A percentile compares a stretch with the other conserved stretches of the same genome.
These are phyloP conservation scores for Poeciliopsis paucimaculata DNA, from an alignment of 2,797 vertebrate genomes.

Conservation along the genomic window DNA sequence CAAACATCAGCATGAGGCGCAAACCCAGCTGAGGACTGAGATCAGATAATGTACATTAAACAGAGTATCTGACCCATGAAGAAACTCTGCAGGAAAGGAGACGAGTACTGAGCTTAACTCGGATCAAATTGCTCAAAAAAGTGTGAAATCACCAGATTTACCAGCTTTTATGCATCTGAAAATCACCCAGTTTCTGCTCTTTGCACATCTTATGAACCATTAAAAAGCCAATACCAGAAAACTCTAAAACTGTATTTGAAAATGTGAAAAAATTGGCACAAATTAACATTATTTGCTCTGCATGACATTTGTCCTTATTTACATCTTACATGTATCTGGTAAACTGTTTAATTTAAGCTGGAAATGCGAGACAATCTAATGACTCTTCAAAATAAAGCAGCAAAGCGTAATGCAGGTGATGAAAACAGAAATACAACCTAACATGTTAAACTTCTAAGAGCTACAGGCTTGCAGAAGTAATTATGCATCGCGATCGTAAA, in stretches of 20 bases:
- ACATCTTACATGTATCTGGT: background rate
- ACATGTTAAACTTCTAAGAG: background rate
- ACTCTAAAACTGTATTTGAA: background rate
- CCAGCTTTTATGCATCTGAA: conserved; percentile 10
- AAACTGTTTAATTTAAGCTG: background rate
- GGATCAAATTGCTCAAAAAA: background rate
- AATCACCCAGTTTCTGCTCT: background rate
- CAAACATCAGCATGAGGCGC: conserved; percentile 21
- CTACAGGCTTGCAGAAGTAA: background rate
- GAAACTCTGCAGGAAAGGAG: conserved; percentile 17
- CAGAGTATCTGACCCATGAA: conserved; percentile 12
- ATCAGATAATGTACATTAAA: conserved; percentile 40
- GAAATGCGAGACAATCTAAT: background rate
- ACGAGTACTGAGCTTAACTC: background rate
- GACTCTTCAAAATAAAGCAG: background rate
- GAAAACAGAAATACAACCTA: background rate
- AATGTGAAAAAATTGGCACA: background rate
- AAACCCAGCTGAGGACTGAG: conserved; percentile 27
- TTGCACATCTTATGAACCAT: background rate
- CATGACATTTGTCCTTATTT: background rate
- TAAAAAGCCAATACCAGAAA: background rate
- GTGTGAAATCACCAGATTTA: background rate
- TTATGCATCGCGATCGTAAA: background rate
- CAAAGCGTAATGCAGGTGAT: background rate
- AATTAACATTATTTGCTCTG: background rate